Conservation (phyloP, 2,888 invertebrate species). For the Eucera pruinosa region DNA sequence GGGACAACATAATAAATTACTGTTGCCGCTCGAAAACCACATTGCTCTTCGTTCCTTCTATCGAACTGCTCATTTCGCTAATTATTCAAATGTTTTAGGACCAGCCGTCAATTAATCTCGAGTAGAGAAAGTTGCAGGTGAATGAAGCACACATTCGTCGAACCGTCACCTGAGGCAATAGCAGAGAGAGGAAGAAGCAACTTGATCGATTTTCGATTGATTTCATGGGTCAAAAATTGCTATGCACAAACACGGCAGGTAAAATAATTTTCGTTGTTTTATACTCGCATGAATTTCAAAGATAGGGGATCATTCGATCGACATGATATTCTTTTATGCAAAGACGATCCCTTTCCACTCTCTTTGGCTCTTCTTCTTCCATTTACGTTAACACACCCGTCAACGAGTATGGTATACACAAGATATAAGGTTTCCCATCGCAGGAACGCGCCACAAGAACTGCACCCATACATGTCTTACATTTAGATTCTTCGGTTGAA, state of each 20-base stretch:
- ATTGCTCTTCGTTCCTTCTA: not conserved
- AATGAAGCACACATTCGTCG: not conserved
- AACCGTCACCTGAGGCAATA: not conserved
- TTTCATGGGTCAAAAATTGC: not conserved
- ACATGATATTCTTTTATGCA: constrained; percentile 31
- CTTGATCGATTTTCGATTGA: not conserved
- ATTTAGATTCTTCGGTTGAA: not conserved
- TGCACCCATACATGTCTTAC: constrained; percentile 20
- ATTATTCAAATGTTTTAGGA: constrained; percentile 16
- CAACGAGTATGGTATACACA: constrained; percentile 38
- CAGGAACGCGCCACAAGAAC: constrained; percentile 25
- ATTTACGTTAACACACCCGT: constrained; percentile 39
- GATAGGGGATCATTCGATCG: constrained; percentile 17
- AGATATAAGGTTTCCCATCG: constrained; percentile 62
- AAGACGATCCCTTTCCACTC: constrained; percentile 49
- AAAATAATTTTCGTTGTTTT: not conserved
- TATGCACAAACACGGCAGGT: not conserved
- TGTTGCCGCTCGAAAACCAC: too few relatives aligned
- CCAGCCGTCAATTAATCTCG: constrained; percentile 13
- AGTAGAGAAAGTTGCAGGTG: constrained; percentile 27
- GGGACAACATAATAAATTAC: constrained; percentile 15
- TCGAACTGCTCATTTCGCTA: constrained; percentile 2
- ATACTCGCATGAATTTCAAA: constrained; percentile 5
- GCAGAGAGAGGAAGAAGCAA: too few relatives aligned
- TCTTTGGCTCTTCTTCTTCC: constrained; percentile 46